Percentiles rank a stretch among this genome's conserved stretches.
These are phyloP conservation scores for Gallirallus australis DNA, from an alignment of 2,797 vertebrate genomes.

Conservation along the genomic window DNA sequence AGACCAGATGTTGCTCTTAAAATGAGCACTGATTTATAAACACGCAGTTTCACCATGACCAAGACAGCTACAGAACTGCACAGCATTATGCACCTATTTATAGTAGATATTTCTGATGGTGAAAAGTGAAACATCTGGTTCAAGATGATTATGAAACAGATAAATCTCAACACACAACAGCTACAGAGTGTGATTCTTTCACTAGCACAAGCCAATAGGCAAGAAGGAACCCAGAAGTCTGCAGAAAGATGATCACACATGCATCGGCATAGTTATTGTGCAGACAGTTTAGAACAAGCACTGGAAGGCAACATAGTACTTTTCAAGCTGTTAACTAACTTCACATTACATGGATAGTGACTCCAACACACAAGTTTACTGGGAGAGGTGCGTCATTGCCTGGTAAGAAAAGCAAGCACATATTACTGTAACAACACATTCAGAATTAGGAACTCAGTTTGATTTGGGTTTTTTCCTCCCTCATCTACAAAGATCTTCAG, in stretches of 20 bases:
- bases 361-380: not conserved
- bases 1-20: constrained; percentile 60
- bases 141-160: constrained; percentile 26
- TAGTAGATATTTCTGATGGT: not conserved
- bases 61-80: constrained; percentile 20
- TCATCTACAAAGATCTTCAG: not conserved
- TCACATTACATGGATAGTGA: not conserved
- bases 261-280: not conserved
- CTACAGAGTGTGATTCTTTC: not conserved
- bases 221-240: not conserved
- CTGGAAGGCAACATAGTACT: not conserved
- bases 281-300: not conserved
- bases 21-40: constrained; percentile 44
- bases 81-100: constrained; percentile 24
- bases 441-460: not conserved
- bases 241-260: not conserved
- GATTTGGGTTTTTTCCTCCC: too few relatives aligned
- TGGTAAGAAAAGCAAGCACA: not conserved
- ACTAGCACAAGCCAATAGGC: not conserved
- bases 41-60: not conserved
- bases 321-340: not conserved
- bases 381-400: not conserved
- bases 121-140: constrained; percentile 58
- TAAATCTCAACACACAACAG: constrained; percentile 13
- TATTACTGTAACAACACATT: not conserved